Percentiles rank a stretch among this genome's conserved stretches.
phyloP scores from a whole-genome alignment of 2,888 invertebrate genomes.

The Mesoligia furuncula region DNA sequence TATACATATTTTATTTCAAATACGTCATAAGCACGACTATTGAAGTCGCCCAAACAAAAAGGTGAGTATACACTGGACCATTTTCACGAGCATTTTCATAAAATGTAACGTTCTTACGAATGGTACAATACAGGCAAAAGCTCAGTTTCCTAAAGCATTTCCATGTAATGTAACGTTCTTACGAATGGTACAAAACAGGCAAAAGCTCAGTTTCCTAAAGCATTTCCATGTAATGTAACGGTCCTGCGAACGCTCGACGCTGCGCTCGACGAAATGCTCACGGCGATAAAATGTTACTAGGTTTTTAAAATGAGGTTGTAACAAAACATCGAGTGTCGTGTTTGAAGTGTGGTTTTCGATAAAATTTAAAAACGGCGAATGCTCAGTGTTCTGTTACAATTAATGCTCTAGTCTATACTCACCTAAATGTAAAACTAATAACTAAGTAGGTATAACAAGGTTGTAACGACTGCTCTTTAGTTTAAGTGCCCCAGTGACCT shows the following conservation, averaged over 20 bases:
- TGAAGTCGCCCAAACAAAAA: conserved; percentile 9
- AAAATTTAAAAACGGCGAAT: not conserved
- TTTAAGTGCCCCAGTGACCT: conserved; percentile 15
- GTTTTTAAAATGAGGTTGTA: not conserved
- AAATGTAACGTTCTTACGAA: not conserved
- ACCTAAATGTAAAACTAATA: conserved; percentile 3
- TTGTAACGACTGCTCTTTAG: not conserved
- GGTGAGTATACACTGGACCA: not conserved
- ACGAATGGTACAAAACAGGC: not conserved
- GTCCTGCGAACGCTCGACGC: not conserved
- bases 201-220: not conserved
- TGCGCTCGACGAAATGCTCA: too few species aligned
- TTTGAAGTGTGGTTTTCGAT: not conserved
- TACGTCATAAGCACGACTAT: conserved; percentile 2
- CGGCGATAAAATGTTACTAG: too few species aligned
- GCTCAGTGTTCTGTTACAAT: not conserved
- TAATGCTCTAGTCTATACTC: not conserved
- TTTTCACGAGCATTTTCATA: not conserved
- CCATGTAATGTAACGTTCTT: not conserved
- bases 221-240: not conserved
- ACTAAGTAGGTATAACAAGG: not conserved
- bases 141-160: not conserved
- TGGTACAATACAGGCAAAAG: not conserved
- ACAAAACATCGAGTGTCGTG: not conserved
- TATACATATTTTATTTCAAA: conserved; percentile 9